phyloP scores from a whole-genome alignment of 2,113 vertebrate species.

The Poeciliopsis occidentalis region DNA sequence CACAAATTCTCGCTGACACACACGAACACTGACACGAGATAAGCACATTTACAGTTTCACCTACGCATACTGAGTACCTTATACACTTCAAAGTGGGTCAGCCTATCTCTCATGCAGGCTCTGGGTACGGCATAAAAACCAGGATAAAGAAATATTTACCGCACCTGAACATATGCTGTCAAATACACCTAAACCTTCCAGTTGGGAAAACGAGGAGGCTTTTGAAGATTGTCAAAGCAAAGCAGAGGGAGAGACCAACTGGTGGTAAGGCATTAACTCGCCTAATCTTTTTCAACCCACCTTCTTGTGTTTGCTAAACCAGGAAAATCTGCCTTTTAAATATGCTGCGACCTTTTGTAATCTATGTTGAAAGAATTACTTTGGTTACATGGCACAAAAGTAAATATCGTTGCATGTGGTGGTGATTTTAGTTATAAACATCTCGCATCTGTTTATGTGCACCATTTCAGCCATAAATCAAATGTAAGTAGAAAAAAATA shows the following conservation, averaged over 20 bases:
- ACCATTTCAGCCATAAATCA: neutral
- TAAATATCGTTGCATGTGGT: neutral
- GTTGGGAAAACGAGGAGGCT: slow-evolving; percentile 18
- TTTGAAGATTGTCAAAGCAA: slow-evolving; percentile 43
- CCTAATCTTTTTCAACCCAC: slow-evolving; percentile 22
- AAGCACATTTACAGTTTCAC: slow-evolving; percentile 72
- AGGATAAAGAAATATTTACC: slow-evolving; percentile 64
- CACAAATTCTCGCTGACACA: slow-evolving; percentile 31
- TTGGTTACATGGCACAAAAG: neutral
- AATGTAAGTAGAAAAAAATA: neutral
- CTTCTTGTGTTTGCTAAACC: slow-evolving; percentile 31
- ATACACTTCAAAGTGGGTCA: slow-evolving; percentile 68
- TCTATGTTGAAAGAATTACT: neutral
- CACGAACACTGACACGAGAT: slow-evolving; percentile 56
- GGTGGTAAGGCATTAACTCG: slow-evolving; percentile 19
- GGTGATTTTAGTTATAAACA: neutral
- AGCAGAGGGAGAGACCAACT: slow-evolving; percentile 15
- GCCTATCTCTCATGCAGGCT: slow-evolving; percentile 54
- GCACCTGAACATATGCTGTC: slow-evolving; percentile 60
- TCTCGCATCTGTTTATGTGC: neutral
- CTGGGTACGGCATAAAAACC: slow-evolving; percentile 57
- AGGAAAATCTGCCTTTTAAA: slow-evolving; percentile 23
- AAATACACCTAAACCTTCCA: slow-evolving; percentile 52
- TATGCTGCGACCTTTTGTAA: slow-evolving; percentile 15
- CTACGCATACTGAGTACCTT: slow-evolving; percentile 62